Percentiles rank a stretch among this genome's conserved stretches.
These are phyloP conservation scores for Isoperla grammatica DNA, from an alignment of 2,888 invertebrate genomes.

Conservation along the genomic window DNA sequence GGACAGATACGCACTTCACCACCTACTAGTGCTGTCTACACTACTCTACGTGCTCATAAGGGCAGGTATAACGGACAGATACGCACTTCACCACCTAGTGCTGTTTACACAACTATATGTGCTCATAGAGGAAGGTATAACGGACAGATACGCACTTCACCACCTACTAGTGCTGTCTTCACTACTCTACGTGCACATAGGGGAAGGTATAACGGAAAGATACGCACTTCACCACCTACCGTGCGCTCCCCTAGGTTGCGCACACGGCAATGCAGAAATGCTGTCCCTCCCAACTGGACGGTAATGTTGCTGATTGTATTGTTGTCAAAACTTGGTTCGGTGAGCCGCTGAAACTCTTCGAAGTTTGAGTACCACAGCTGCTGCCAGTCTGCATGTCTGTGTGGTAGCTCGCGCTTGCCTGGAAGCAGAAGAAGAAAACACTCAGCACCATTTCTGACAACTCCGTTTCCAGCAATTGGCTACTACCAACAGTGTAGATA, in stretches of 20 bases:
- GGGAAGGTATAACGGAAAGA: background rate
- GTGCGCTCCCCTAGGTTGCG: conserved; percentile 68
- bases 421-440: conserved; percentile 14
- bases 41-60: too few relatives aligned
- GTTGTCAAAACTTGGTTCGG: conserved; percentile 54
- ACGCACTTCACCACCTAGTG: too few relatives aligned
- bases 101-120: too few relatives aligned
- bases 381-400: conserved; percentile 49
- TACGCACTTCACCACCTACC: conserved; percentile 43
- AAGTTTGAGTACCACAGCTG: conserved; percentile 57
- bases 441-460: too few relatives aligned
- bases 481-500: too few relatives aligned
- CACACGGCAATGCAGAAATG: conserved; percentile 75
- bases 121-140: too few relatives aligned
- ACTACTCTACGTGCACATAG: background rate
- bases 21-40: too few relatives aligned
- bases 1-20: too few relatives aligned
- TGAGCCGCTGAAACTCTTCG: conserved; percentile 47
- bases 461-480: too few relatives aligned
- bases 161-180: too few relatives aligned
- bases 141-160: too few relatives aligned
- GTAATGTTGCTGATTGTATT: conserved; percentile 70
- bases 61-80: too few relatives aligned
- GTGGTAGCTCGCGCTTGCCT: conserved; percentile 39
- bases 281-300: conserved; percentile 70